phyloP scores from a whole-genome alignment of 2,113 vertebrate species.

The Erpornis zantholeuca region DNA sequence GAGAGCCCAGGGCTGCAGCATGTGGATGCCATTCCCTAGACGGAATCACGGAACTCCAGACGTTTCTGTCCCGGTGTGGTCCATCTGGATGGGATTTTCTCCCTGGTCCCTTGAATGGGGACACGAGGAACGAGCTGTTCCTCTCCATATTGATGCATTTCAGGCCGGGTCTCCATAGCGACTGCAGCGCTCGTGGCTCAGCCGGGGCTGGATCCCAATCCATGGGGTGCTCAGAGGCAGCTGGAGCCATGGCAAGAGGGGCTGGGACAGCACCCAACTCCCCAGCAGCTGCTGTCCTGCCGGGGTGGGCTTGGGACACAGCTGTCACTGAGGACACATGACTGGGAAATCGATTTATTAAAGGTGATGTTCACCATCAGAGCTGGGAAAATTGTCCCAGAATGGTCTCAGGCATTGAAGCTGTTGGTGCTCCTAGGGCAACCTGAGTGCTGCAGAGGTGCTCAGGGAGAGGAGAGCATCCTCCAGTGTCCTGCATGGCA shows the following conservation, averaged over 20 bases:
- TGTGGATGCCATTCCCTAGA: background rate
- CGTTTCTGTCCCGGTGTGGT: accelerated
- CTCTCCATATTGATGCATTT: background rate
- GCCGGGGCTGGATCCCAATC: background rate
- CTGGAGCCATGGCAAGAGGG: background rate
- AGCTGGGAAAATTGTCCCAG: background rate
- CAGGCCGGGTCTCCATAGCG: background rate
- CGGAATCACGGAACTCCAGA: background rate
- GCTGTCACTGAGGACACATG: accelerated
- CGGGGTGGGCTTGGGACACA: background rate
- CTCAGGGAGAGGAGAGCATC: background rate
- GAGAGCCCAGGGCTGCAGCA: background rate
- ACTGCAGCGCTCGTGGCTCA: background rate
- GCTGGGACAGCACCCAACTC: background rate
- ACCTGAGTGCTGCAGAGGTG: background rate
- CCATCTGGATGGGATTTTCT: background rate
- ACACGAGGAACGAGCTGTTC: background rate
- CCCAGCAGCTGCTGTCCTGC: background rate
- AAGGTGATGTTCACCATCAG: background rate
- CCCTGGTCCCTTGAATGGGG: background rate
- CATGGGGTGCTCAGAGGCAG: background rate
- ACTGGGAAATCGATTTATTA: background rate
- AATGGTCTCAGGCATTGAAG: background rate
- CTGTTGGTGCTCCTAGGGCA: background rate
- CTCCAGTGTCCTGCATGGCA: background rate